phyloP scores from a whole-genome alignment of 2,113 vertebrate species.

The Proterorhinus semilunaris region DNA sequence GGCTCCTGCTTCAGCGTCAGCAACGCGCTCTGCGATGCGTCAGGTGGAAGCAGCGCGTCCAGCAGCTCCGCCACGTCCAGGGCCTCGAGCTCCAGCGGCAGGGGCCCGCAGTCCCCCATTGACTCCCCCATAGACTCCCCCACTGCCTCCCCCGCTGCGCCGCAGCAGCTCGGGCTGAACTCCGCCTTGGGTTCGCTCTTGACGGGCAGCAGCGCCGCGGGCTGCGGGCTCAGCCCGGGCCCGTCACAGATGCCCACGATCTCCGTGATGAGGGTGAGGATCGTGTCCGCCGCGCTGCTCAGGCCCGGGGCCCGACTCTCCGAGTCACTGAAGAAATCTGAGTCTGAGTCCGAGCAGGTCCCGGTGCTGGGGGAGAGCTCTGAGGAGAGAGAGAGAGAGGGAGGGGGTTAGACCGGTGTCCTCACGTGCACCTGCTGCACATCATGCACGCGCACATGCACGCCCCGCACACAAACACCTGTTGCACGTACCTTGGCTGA shows the following conservation, averaged over 20 bases:
- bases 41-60: slow-evolving; percentile 64
- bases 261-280: slow-evolving; percentile 94
- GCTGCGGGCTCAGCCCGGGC: slow-evolving; percentile 52
- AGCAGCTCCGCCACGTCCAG: slow-evolving; percentile 69
- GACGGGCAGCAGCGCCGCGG: not conserved
- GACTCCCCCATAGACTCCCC: slow-evolving; percentile 27
- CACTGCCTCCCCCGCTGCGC: slow-evolving; percentile 40
- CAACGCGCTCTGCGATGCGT: slow-evolving; percentile 42
- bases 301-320: slow-evolving; percentile 73
- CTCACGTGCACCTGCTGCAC: slow-evolving; percentile 6
- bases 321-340: slow-evolving; percentile 75
- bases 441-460: not conserved
- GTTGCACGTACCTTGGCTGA: slow-evolving; percentile 57
- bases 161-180: too few relatives aligned
- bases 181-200: slow-evolving; percentile 72
- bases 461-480: not conserved
- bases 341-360: slow-evolving; percentile 83
- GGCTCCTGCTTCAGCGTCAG: slow-evolving; percentile 70
- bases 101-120: slow-evolving; percentile 8
- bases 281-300: slow-evolving; percentile 87
- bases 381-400: slow-evolving; percentile 42
- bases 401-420: slow-evolving; percentile 16
- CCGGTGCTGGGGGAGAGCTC: slow-evolving; percentile 78
- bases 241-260: slow-evolving; percentile 90
- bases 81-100: slow-evolving; percentile 60